Conservation (phyloP, 37 sponge, comb jelly and placozoan genomes). For the Corticium candelabrum region DNA sequence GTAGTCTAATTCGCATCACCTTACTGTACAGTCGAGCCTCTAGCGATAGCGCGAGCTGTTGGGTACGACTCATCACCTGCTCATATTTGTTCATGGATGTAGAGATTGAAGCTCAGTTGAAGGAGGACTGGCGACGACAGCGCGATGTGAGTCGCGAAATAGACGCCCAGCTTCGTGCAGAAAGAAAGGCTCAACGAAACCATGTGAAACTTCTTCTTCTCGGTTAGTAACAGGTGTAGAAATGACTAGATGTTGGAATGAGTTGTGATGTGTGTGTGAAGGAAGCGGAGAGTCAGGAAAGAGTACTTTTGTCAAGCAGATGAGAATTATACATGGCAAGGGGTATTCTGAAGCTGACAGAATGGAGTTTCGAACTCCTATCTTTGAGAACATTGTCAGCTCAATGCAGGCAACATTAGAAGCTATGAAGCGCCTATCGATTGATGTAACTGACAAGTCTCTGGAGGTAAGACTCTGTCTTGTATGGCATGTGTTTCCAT, state of each 20-base stretch:
- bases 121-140: not conserved
- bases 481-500: slow-evolving; percentile 8
- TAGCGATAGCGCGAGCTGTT: too few relatives aligned
- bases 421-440: slow-evolving; percentile 32
- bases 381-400: slow-evolving; percentile 26
- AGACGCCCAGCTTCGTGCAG: not conserved
- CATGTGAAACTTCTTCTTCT: not conserved
- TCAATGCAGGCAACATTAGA: slow-evolving; percentile 8
- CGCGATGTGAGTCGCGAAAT: not conserved
- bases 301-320: slow-evolving; percentile 45
- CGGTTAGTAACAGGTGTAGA: not conserved
- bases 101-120: not conserved
- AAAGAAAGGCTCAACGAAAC: not conserved
- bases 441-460: slow-evolving; percentile 12
- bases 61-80: too few relatives aligned
- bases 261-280: slow-evolving; percentile 10
- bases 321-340: slow-evolving; percentile 33
- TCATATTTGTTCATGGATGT: too few relatives aligned
- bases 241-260: too few relatives aligned
- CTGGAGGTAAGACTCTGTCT: slow-evolving; percentile 28
- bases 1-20: too few relatives aligned
- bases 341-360: slow-evolving; percentile 26
- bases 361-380: slow-evolving; percentile 3
- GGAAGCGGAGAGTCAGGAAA: slow-evolving; percentile 36
- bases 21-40: too few relatives aligned